Evolutionary conservation across 2,113 vertebrate genomes (phyloP).

Genomic region (Scomber japonicus): DNA sequence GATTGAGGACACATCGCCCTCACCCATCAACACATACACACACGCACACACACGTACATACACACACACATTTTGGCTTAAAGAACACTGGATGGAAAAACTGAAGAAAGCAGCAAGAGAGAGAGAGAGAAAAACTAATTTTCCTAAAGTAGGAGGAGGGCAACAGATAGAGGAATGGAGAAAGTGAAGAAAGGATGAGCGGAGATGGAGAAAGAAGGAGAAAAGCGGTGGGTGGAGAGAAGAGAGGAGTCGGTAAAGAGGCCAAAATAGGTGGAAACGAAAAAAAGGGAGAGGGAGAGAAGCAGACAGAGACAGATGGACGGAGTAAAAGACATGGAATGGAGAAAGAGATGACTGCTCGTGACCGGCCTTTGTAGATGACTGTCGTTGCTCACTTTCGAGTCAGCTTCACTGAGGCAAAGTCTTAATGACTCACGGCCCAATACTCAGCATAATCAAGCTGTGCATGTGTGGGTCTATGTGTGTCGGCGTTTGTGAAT

Average conservation of each 20-base stretch:
- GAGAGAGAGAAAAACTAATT: conserved; percentile 53
- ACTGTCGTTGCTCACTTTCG: conserved; percentile 73
- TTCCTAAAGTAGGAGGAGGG: conserved; percentile 46
- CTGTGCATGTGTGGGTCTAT: conserved; percentile 60
- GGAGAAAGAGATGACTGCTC: conserved; percentile 51
- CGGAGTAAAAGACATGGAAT: conserved; percentile 51
- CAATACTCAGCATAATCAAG: conserved; percentile 68
- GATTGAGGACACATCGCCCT: conserved; percentile 76
- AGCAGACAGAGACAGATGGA: conserved; percentile 76
- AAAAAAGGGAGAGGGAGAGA: conserved; percentile 37
- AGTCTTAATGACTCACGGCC: conserved; percentile 77
- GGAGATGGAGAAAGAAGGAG: conserved; percentile 17
- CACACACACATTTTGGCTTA: conserved; percentile 32
- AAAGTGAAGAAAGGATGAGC: conserved; percentile 29
- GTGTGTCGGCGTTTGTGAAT: conserved; percentile 13
- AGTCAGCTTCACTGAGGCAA: conserved; percentile 70
- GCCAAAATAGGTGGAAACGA: conserved; percentile 60
- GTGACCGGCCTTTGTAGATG: conserved; percentile 69
- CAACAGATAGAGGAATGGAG: conserved; percentile 10
- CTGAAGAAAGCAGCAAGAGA: conserved; percentile 12
- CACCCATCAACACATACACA: conserved; percentile 46
- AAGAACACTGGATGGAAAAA: conserved; percentile 28
- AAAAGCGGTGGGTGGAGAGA: conserved; percentile 30
- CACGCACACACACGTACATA: not conserved
- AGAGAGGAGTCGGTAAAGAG: conserved; percentile 43